Percentiles rank a stretch among this genome's conserved stretches.
phyloP scores from a whole-genome alignment of 1,140 invertebrate species.

The Rhyzopertha dominica region DNA sequence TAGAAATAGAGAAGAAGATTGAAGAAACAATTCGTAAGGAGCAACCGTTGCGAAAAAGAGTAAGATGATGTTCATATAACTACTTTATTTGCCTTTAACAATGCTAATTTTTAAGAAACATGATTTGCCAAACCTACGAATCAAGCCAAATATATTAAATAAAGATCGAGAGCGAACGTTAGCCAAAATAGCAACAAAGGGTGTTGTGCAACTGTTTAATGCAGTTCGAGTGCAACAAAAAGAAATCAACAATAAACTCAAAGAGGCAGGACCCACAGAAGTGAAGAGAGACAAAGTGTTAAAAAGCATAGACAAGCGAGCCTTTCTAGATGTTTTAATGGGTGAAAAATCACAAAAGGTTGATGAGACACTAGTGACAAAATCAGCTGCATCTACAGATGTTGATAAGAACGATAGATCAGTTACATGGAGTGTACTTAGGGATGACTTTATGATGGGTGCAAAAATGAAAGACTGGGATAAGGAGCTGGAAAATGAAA shows the following conservation, averaged over 20 bases:
- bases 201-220: constrained; percentile 90
- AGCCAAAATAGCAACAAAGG: constrained; percentile 81
- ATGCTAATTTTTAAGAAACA: constrained; percentile 51
- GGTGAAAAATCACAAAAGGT: constrained; percentile 60
- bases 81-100: too few species aligned
- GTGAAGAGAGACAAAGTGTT: constrained; percentile 77
- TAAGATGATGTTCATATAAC: constrained; percentile 36
- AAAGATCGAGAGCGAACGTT: constrained; percentile 69
- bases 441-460: constrained; percentile 82
- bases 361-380: constrained; percentile 52
- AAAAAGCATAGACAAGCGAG: constrained; percentile 72
- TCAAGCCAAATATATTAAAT: constrained; percentile 69
- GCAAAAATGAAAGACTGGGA: constrained; percentile 90
- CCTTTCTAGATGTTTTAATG: constrained; percentile 80
- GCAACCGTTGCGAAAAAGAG: constrained; percentile 46
- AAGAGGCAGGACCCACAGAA: constrained; percentile 69
- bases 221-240: constrained; percentile 81
- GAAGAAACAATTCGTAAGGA: constrained; percentile 27
- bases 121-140: constrained; percentile 59
- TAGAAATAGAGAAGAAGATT: constrained; percentile 41
- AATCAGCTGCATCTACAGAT: too few species aligned
- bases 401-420: constrained; percentile 30
- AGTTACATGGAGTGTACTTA: constrained; percentile 55
- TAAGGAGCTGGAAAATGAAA: constrained; percentile 56
- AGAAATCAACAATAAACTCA: constrained; percentile 65